Conservation (phyloP, 2,797 vertebrate genomes). For the Leptoclinus maculatus region DNA sequence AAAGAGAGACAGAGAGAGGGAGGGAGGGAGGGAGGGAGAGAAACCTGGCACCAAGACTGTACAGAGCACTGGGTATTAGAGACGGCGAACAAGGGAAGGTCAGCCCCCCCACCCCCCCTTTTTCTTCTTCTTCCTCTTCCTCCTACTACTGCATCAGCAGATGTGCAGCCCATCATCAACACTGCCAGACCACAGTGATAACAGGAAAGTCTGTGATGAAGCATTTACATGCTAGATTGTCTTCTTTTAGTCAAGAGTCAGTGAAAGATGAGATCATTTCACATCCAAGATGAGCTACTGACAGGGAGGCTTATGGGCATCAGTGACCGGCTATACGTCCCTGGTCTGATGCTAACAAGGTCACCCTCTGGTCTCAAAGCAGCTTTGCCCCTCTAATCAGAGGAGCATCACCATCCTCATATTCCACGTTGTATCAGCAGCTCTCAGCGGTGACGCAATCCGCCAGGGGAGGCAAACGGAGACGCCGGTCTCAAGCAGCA, state of each 20-base stretch:
- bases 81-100: constrained; percentile 69
- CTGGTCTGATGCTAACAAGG: constrained; percentile 68
- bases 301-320: constrained; percentile 54
- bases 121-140: constrained; percentile 14
- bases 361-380: constrained; percentile 64
- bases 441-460: constrained; percentile 45
- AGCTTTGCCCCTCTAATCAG: constrained; percentile 69
- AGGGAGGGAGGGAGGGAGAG: constrained; percentile 53
- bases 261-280: constrained; percentile 47
- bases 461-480: constrained; percentile 38
- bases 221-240: constrained; percentile 45
- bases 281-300: constrained; percentile 40
- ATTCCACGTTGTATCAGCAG: constrained; percentile 56
- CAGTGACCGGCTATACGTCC: constrained; percentile 32
- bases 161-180: constrained; percentile 60
- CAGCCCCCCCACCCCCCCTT: constrained; percentile 28
- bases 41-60: constrained; percentile 68
- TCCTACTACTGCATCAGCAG: constrained; percentile 70
- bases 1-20: constrained; percentile 54
- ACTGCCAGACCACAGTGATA: constrained; percentile 62
- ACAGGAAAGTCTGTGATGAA: constrained; percentile 53
- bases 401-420: constrained; percentile 45
- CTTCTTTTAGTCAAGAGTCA: constrained; percentile 6
- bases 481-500: constrained; percentile 18
- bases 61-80: constrained; percentile 67